Conservation (phyloP, 23 tunicate species). For the Clavelina lepadiformis region DNA sequence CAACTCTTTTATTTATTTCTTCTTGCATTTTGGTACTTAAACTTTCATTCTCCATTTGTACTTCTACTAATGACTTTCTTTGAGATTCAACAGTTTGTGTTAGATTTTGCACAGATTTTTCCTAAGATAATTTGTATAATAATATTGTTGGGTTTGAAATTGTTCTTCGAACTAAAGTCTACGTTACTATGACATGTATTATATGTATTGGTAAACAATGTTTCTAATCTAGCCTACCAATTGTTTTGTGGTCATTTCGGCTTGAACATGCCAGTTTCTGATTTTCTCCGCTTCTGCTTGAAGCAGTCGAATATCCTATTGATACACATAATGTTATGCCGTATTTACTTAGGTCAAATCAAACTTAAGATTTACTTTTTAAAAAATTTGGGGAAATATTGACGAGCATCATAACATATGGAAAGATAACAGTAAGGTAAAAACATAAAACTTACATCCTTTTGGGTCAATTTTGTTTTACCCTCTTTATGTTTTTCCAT, state of each 20-base stretch:
- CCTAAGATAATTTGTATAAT: slow-evolving; percentile 9
- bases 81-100: slow-evolving; percentile 59
- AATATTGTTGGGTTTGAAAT: background rate
- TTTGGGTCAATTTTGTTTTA: no score
- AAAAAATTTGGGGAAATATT: no score
- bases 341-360: no score
- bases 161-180: no score
- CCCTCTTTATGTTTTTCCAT: no score
- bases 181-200: background rate
- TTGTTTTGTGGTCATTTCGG: slow-evolving; percentile 31
- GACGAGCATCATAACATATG: no score
- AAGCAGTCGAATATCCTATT: slow-evolving; percentile 30
- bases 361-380: no score
- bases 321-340: background rate
- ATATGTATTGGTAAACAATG: background rate
- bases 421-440: no score
- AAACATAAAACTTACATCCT: no score
- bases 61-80: slow-evolving; percentile 65
- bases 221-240: slow-evolving; percentile 6
- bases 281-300: slow-evolving; percentile 56
- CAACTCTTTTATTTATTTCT: slow-evolving; percentile 44
- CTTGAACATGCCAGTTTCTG: slow-evolving; percentile 44
- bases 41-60: slow-evolving; percentile 62
- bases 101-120: slow-evolving; percentile 31
- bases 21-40: slow-evolving; percentile 48